Evolutionary conservation across 2,888 invertebrate genomes (phyloP).

Genomic region (Drosophila mayaguana): DNA sequence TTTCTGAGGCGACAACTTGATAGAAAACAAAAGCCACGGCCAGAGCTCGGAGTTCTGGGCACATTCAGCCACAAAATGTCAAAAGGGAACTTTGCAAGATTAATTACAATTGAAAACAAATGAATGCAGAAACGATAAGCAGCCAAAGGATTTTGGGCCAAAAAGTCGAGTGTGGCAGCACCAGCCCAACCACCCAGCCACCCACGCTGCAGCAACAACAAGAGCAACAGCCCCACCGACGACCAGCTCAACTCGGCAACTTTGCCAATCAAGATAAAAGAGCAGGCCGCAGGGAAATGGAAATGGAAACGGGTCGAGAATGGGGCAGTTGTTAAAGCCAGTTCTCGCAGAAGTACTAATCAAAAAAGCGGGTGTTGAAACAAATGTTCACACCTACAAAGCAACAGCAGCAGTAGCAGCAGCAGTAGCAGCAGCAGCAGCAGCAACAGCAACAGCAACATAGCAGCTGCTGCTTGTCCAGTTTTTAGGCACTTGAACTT

Average conservation of each 20-base stretch:
- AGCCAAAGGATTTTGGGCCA: conserved; percentile 72
- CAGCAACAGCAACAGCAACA: conserved; percentile 48
- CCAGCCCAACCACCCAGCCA: not conserved
- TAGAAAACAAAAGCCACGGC: conserved; percentile 45
- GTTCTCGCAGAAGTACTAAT: conserved; percentile 40
- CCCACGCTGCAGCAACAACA: conserved; percentile 7
- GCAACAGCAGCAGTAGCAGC: conserved; percentile 26
- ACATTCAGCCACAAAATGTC: conserved; percentile 73
- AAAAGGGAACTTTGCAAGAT: conserved; percentile 80
- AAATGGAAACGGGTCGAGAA: conserved; percentile 18
- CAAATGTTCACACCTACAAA: conserved; percentile 75
- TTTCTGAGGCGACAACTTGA: conserved; percentile 57
- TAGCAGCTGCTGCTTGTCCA: conserved; percentile 54
- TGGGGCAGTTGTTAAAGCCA: conserved; percentile 5
- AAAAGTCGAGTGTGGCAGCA: conserved; percentile 29
- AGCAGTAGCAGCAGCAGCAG: conserved; percentile 22
- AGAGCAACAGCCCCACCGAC: conserved; percentile 7
- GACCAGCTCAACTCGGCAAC: conserved; percentile 54
- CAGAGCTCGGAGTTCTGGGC: conserved; percentile 20
- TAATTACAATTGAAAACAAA: conserved; percentile 82
- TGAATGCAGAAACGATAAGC: conserved; percentile 82
- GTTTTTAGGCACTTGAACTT: conserved; percentile 62
- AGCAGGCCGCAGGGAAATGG: conserved; percentile 45
- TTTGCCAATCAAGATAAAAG: conserved; percentile 79
- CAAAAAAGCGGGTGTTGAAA: conserved; percentile 66